Base-by-base conservation (phyloP, 1,140 invertebrate genomes). In the Plodia interpunctella region DNA sequence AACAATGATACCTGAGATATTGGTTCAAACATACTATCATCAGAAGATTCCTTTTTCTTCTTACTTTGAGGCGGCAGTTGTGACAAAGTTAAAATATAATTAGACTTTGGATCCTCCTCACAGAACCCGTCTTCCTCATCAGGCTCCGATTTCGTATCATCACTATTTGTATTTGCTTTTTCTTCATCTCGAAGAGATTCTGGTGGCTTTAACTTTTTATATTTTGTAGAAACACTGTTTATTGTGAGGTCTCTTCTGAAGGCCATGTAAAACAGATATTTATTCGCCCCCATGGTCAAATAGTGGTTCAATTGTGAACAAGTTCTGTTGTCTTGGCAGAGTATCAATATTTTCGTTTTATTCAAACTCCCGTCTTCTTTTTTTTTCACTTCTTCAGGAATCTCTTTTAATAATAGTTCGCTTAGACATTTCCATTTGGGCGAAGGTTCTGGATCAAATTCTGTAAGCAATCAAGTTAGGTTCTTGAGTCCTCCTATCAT, bases 341-440 rank as follows among this genome's bases (percentile, higher is more conserved):
- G 91, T 67, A 98, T 94, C 18, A 98, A 82, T 65, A 98, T 94
- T 89, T 94, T 95, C 9, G 90, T 90, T 11, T 83, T 88, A 70
- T 91, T 73, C 67, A 85, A 44, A 64, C 76, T 76, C 44, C 91
- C 91, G 55, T 87, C 67, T 58, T 78, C 65, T 57, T 90, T 77
- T 57, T 88, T 85, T 66, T 91, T 92, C 59, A 92, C 92, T 80
- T 95, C 91, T 15, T 88, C 80, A n/a, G 94, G 93, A 71, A 98
- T 96, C 90, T 98, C 97, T 8, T 91, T 73, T 62, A 91, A 82
- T n/a, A 98, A 80, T 62, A 97, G 92, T 88, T 97, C 96, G 50
- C 87, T 92, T 9, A 98, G 84, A 17, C 94, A 93, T 70, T 92
- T 90, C 97, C 98, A 99, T 90, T 99, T 99, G 10, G 97, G 96